Percentiles rank a stretch among this genome's conserved stretches.
These are phyloP conservation scores for Stichodactyla helianthus DNA, from an alignment of 64 coral and sea anemone species.

Conservation along the genomic window DNA sequence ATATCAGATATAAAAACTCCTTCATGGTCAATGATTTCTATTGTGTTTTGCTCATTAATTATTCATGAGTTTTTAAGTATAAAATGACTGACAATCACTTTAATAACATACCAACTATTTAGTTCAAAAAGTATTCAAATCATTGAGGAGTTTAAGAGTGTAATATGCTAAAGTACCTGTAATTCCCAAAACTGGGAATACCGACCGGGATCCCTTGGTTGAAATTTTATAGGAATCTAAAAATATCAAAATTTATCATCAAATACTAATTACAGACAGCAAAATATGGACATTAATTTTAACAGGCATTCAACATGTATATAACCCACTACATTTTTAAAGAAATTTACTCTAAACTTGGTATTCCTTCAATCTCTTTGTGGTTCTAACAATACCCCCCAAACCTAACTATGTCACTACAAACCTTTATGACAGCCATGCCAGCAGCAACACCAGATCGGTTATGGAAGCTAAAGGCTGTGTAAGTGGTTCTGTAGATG, in stretches of 20 bases:
- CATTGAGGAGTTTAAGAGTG: neutral
- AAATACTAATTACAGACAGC: no score
- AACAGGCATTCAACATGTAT: no score
- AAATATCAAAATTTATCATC: neutral
- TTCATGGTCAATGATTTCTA: no score
- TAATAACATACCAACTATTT: neutral
- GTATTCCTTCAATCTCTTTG: no score
- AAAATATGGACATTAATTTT: no score
- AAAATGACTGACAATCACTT: neutral
- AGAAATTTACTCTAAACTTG: no score
- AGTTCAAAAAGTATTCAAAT: neutral
- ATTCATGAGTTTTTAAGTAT: no score
- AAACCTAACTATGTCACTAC: neutral
- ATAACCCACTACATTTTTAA: no score
- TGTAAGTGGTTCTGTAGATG: constrained; percentile 56
- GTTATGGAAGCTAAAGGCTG: constrained; percentile 50
- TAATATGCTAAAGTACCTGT: neutral
- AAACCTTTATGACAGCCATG: constrained; percentile 9
- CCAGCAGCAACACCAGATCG: constrained; percentile 22
- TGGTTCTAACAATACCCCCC: neutral
- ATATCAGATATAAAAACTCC: no score
- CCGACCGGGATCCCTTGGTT: constrained; percentile 47
- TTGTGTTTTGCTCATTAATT: no score
- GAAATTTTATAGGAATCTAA: constrained; percentile 69
- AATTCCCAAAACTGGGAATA: constrained; percentile 69